Conservation (phyloP, 2,797 vertebrate species). For the Mycteria americana region DNA sequence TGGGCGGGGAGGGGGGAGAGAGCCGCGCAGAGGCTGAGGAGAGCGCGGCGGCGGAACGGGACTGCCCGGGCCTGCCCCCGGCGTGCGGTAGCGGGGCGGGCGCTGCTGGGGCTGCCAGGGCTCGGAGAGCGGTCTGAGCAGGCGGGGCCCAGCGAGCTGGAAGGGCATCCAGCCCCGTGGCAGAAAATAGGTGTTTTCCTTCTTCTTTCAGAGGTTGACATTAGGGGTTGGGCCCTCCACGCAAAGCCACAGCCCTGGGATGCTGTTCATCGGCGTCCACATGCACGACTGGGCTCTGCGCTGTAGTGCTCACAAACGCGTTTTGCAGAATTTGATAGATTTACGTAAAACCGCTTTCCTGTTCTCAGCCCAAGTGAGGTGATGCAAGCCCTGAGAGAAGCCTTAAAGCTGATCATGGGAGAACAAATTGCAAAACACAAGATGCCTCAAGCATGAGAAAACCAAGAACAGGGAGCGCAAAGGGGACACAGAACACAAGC, state of each 20-base stretch:
- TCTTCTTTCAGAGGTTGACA: neutral
- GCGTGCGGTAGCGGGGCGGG: too few species aligned
- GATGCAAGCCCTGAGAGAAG: neutral
- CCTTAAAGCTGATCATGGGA: neutral
- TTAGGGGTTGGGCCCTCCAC: too few species aligned
- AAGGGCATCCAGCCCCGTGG: fast-evolving
- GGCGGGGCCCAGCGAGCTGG: fast-evolving
- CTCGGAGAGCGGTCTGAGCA: neutral
- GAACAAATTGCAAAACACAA: neutral
- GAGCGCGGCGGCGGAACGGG: fast-evolving
- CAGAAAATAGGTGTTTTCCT: neutral
- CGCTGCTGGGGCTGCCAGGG: neutral
- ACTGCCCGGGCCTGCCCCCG: neutral
- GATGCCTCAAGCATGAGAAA: neutral
- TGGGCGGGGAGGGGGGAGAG: neutral
- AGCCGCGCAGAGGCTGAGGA: neutral
- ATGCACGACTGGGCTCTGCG: fast-evolving
- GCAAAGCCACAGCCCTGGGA: fast-evolving
- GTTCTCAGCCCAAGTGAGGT: neutral
- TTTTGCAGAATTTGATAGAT: neutral
- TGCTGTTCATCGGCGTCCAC: fast-evolving
- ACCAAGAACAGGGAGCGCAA: neutral
- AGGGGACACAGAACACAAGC: too few species aligned
- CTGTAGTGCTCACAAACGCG: fast-evolving
- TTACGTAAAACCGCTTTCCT: fast-evolving